phyloP scores from a whole-genome alignment of 2,113 vertebrate genomes.

The Physeter macrocephalus region DNA sequence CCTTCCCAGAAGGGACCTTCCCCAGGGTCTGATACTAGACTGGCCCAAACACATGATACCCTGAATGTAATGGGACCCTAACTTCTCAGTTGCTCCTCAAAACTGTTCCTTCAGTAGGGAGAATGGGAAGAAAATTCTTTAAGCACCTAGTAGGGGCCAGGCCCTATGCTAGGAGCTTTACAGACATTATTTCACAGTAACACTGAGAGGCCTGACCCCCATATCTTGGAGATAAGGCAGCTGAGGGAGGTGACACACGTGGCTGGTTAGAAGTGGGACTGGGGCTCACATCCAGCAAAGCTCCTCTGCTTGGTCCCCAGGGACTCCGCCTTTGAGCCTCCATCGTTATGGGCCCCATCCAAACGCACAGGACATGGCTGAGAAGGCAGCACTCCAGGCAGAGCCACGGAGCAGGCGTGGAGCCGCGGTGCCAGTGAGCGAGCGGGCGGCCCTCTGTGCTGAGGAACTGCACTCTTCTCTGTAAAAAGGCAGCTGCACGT shows the following conservation, averaged over 20 bases:
- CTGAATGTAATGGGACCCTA: background rate
- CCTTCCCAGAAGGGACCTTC: background rate
- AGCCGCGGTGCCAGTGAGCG: background rate
- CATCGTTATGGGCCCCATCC: accelerated
- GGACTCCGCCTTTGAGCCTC: background rate
- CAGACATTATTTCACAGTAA: background rate
- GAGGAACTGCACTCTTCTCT: background rate
- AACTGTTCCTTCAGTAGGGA: background rate
- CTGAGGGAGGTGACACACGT: background rate
- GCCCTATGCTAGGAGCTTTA: background rate
- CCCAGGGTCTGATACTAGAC: background rate
- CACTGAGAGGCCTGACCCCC: background rate
- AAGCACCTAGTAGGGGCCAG: background rate
- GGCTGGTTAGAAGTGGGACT: background rate
- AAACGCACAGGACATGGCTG: accelerated
- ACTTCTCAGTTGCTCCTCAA: background rate
- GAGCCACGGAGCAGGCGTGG: accelerated
- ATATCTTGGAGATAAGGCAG: background rate
- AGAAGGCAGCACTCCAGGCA: background rate
- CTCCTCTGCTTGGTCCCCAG: background rate
- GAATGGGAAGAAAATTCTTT: background rate
- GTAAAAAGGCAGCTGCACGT: no score
- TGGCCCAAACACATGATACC: background rate
- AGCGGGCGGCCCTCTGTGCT: background rate
- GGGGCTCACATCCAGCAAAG: background rate